Evolutionary conservation across 2,113 vertebrate species (phyloP), one percentile per base, ranked within the genome.

Genomic region (Psittacula cyanocephala): DNA sequence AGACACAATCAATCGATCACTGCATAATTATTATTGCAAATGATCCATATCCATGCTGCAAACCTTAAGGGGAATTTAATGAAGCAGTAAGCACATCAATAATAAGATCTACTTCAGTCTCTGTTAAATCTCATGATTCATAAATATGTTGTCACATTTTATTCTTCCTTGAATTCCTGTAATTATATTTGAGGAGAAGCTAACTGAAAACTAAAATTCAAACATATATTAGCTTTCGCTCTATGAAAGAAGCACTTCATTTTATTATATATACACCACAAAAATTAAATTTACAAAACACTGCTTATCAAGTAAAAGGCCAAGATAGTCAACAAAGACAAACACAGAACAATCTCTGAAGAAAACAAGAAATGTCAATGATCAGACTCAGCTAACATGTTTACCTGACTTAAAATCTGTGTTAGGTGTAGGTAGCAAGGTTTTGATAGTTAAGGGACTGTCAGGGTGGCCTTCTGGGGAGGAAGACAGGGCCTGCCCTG

Each of bases 1-100:
- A 98, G 98, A 97, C 96, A 98, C 97, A 98, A 98, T 98, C 98
- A 98, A 98, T 98, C 81, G 98, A 98, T 98, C 98, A 98, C 96
- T 95, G 96, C 97, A 98, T 98, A 98, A 98, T 98, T 98, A 98
- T 98, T 98, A 98, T 98, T 98, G 98, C 97, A 98, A 98, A 98
- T 98, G 98, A 98, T 98, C 98, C 98, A 98, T 98, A 98, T 97
- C 98, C 97, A 95, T 95, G 97, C 97, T 79, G 96, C 96, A 98
- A 98, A 98, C 97, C 98, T 98, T 98, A 98, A 98, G 93, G 96
- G 96, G 97, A 97, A 98, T 98, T 98, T 98, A 98, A 98, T 98
- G 98, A 98, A 98, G 97, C 98, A 98, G 96, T 95, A 97, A 98
- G 97, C 97, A 98, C 98, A 98, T 98, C 98, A 98, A 98, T 98